These are phyloP conservation scores for Margarornis squamiger DNA, from an alignment of 2,797 vertebrate species.

Conservation along the genomic window DNA sequence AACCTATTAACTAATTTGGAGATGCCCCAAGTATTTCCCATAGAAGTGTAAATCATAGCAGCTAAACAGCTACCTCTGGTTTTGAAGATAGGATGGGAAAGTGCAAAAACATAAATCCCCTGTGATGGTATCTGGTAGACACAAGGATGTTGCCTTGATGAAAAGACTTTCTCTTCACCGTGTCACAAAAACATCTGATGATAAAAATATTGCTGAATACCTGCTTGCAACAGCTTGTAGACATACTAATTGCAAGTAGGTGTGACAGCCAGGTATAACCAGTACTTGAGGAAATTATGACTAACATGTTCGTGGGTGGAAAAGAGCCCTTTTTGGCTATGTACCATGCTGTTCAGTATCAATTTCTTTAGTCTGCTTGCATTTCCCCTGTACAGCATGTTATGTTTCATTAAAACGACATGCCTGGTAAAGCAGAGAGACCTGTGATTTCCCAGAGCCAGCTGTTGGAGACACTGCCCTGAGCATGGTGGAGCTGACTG, in stretches of 20 bases:
- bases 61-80: not conserved
- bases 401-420: not conserved
- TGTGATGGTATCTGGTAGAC: not conserved
- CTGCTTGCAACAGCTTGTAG: not conserved
- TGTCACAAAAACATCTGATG: not conserved
- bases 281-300: not conserved
- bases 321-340: not conserved
- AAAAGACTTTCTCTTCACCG: not conserved
- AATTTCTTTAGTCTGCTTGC: not conserved
- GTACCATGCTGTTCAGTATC: not conserved
- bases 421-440: not conserved
- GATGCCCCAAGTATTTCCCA: not conserved
- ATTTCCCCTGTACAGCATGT: not conserved
- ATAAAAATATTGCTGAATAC: not conserved
- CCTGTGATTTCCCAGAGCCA: fast-evolving
- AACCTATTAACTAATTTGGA: not conserved
- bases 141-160: not conserved
- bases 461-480: not conserved
- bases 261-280: not conserved
- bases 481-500: not conserved
- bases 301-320: not conserved
- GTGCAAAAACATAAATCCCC: not conserved
- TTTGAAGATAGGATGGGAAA: not conserved
- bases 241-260: not conserved
- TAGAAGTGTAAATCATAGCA: not conserved